Base-by-base conservation (phyloP, 2,888 invertebrate species). In the Steinernema carpocapsae region DNA sequence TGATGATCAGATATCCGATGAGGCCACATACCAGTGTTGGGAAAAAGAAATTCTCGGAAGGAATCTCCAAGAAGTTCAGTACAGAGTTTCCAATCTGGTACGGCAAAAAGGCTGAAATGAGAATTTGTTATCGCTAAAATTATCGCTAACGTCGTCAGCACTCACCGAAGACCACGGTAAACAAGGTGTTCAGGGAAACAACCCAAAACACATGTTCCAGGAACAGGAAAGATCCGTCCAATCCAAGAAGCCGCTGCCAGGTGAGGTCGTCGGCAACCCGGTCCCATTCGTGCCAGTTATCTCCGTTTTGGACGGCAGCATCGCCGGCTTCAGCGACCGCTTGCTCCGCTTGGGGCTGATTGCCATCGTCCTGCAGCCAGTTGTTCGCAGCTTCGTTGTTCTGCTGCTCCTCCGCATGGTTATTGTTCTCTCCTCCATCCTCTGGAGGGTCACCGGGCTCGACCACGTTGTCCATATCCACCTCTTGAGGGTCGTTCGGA, bases 131-230 rank as follows among this genome's bases (percentile, higher is more conserved):
- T 43, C 43, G 19, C 12, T n/a, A 19, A 19, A 51, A 51, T 10
- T n/a, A n/a, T n/a, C n/a, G n/a, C 51, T 17, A 72, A 78, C 45
- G 24, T n/a, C n/a, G 19, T 17, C 19, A 72, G 56, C 17, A 78
- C 89, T 89, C 85, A 91, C 91, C 91, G 90, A 99, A 99, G 24
- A 96, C 93, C 78, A 97, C 91, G 80, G 97, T 97, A 88, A 97
- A 97, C 74, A 97, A 90, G 0, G 97, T 95, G 88, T 99, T 97
- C 37, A 99, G 89, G 0, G 96, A 95, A 24, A 97, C 94, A 29
- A 97, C 96, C 97, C 97, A 99, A 88, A 99, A 97, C 0, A 99
- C 97, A 90, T 99, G 97, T 88, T 99, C 99, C 73, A 99, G 89
- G 88, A 99, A 99, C 70, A 96, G 93, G 84, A 97, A 91, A 0